Evolutionary conservation across 1,140 invertebrate species (phyloP).

Genomic region (Phymorhynchus buccinoides): DNA sequence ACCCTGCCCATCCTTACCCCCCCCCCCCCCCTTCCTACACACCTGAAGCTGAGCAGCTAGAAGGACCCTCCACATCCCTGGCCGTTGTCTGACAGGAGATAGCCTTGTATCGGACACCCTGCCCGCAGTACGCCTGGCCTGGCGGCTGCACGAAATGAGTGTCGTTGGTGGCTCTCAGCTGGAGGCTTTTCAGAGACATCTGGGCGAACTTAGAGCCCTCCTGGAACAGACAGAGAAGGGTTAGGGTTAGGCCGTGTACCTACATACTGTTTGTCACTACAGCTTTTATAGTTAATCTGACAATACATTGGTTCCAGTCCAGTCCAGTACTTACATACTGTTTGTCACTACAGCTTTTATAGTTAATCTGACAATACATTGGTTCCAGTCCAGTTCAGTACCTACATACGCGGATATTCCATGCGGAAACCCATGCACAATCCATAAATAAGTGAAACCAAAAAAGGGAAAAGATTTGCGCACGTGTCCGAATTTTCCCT

Average conservation of each 20-base stretch:
- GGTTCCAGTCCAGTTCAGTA: no score
- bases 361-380: no score
- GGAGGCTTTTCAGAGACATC: constrained; percentile 43
- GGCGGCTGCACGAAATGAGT: constrained; percentile 43
- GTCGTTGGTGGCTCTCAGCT: constrained; percentile 28
- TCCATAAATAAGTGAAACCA: no score
- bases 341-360: no score
- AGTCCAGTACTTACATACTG: no score
- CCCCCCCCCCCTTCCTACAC: not conserved
- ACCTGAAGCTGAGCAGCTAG: constrained; percentile 44
- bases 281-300: no score
- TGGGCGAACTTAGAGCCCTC: constrained; percentile 37
- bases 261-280: not conserved
- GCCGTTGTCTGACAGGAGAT: constrained; percentile 70
- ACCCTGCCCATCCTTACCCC: not conserved
- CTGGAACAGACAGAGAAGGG: not conserved
- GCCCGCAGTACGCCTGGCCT: constrained; percentile 39
- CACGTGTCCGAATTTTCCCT: no score
- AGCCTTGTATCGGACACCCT: no score
- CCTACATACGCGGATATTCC: not conserved
- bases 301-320: no score
- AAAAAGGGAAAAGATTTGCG: no score
- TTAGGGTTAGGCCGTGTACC: not conserved
- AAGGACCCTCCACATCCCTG: constrained; percentile 67
- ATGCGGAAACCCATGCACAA: no score